A percentile compares a stretch with the other conserved stretches of the same genome.
Evolutionary conservation across 2,113 vertebrate species (phyloP).

Genomic region (Fregetta grallaria): DNA sequence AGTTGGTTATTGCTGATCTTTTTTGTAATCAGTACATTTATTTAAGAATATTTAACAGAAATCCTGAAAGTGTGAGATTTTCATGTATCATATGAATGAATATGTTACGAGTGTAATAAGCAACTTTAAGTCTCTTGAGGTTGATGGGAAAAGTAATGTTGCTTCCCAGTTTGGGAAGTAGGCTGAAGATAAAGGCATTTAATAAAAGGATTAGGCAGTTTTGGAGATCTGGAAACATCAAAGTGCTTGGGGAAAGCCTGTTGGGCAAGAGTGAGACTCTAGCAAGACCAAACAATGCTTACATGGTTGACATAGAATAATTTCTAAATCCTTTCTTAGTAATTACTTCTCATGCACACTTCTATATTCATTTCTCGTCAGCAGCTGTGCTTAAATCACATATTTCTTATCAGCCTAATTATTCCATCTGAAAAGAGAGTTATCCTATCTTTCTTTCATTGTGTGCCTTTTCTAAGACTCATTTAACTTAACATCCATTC

Average conservation of each 20-base stretch:
- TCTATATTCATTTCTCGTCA: neutral
- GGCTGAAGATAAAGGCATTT: neutral
- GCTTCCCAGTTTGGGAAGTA: neutral
- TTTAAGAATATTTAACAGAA: neutral
- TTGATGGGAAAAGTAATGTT: neutral
- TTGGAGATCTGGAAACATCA: neutral
- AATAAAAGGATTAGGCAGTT: neutral
- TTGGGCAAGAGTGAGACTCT: neutral
- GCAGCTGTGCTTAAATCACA: neutral
- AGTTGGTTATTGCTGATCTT: neutral
- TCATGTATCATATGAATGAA: neutral
- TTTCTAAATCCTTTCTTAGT: neutral
- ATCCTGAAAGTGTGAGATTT: neutral
- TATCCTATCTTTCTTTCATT: neutral
- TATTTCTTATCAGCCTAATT: neutral
- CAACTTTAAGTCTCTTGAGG: neutral
- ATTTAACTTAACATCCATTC: neutral
- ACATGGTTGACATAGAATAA: neutral
- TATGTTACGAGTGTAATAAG: neutral
- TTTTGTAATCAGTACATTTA: neutral
- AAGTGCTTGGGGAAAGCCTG: neutral
- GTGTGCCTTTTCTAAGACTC: neutral
- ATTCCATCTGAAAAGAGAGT: neutral
- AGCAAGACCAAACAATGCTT: neutral
- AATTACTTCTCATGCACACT: neutral